These are phyloP conservation scores for Conchocele bisecta DNA, from an alignment of 2,888 invertebrate species.

Conservation along the genomic window DNA sequence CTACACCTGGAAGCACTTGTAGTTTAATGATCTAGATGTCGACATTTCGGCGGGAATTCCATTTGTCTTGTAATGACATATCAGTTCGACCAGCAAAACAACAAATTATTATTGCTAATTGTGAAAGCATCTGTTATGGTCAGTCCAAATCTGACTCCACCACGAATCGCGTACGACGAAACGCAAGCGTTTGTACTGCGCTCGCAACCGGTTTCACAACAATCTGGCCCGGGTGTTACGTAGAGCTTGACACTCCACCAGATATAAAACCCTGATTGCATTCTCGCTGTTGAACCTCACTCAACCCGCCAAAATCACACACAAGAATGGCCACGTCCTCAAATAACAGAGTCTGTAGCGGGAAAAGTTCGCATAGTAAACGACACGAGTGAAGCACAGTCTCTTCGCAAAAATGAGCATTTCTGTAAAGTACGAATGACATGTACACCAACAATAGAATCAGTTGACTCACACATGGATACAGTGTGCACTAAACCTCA, in stretches of 20 bases:
- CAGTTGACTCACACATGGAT: neutral
- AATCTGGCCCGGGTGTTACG: conserved; percentile 31
- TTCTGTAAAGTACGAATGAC: conserved; percentile 10
- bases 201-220: neutral
- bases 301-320: neutral
- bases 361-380: conserved; percentile 17
- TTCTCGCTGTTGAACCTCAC: neutral
- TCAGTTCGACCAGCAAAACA: neutral
- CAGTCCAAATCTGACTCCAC: neutral
- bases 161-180: neutral
- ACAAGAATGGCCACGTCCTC: conserved; percentile 9
- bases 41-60: neutral
- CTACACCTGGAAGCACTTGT: neutral
- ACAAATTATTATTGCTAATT: neutral
- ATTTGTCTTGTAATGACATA: neutral
- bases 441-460: no score
- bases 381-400: conserved; percentile 27
- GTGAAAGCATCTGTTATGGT: neutral
- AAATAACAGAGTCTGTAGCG: conserved; percentile 26
- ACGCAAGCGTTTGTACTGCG: neutral
- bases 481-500: neutral
- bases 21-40: neutral
- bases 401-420: conserved; percentile 20
- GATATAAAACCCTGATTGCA: conserved; percentile 12
- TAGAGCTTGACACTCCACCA: conserved; percentile 18